These are phyloP conservation scores for Myotis davidii DNA, from an alignment of 2,113 vertebrate species.

Conservation along the genomic window DNA sequence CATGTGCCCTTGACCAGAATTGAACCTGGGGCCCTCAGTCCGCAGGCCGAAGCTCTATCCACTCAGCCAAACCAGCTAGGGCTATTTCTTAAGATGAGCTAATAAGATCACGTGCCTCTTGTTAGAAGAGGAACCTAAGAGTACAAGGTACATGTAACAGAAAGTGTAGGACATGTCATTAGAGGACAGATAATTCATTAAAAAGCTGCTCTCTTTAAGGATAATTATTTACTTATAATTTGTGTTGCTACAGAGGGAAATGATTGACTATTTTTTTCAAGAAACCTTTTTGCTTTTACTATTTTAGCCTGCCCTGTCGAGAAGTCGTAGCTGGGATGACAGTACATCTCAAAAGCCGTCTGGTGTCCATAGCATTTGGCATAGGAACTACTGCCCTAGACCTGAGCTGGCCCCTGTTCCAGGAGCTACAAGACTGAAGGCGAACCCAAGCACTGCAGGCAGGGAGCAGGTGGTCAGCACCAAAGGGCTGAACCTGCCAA, in stretches of 20 bases:
- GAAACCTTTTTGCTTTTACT: background rate
- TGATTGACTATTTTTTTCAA: background rate
- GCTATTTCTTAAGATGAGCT: background rate
- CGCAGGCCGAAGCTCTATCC: too few relatives aligned
- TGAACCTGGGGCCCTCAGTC: too few relatives aligned
- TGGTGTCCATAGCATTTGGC: slow-evolving; percentile 88
- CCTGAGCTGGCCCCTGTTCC: slow-evolving; percentile 25
- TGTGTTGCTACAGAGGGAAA: background rate
- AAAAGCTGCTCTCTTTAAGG: background rate
- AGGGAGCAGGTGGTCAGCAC: slow-evolving; percentile 85
- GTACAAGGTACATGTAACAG: background rate
- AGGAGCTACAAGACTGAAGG: slow-evolving; percentile 52
- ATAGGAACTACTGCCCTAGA: slow-evolving; percentile 81
- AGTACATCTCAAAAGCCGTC: background rate
- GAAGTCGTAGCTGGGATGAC: slow-evolving; percentile 88
- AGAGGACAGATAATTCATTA: background rate
- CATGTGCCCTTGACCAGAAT: too few relatives aligned
- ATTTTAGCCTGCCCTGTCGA: slow-evolving; percentile 82
- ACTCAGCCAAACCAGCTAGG: too few relatives aligned
- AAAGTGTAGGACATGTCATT: background rate
- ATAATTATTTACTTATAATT: background rate
- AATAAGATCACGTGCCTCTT: background rate
- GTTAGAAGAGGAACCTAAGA: background rate
- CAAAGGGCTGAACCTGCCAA: slow-evolving; percentile 85
- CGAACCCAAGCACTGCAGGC: slow-evolving; percentile 86